phyloP scores from a whole-genome alignment of 2,888 invertebrate species.

The Arge pagana region DNA sequence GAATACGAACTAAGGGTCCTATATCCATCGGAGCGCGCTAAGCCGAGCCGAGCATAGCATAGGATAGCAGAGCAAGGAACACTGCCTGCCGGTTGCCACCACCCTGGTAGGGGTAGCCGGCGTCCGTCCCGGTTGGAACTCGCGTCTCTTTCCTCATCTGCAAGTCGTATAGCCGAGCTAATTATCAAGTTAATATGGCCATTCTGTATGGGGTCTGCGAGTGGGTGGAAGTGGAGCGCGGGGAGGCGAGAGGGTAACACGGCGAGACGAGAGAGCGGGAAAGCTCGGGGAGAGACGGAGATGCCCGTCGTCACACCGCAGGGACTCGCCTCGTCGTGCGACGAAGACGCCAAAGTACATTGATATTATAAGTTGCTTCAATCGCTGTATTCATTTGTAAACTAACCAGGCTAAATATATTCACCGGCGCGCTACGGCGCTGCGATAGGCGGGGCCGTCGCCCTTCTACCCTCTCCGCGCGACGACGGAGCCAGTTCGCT shows the following conservation, averaged over 20 bases:
- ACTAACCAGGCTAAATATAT: constrained; percentile 62
- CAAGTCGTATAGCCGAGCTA: constrained; percentile 89
- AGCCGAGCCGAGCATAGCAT: constrained; percentile 51
- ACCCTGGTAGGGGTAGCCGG: constrained; percentile 58
- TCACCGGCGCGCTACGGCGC: constrained; percentile 57
- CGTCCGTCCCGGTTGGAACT: constrained; percentile 59
- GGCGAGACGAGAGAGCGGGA: constrained; percentile 40
- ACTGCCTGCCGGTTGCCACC: constrained; percentile 43
- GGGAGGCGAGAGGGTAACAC: constrained; percentile 57
- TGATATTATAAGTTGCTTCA: constrained; percentile 75
- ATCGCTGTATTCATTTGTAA: constrained; percentile 75
- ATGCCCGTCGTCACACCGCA: constrained; percentile 35
- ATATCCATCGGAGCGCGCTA: constrained; percentile 52
- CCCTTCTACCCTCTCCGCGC: constrained; percentile 47
- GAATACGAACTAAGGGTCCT: constrained; percentile 56
- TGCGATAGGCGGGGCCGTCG: constrained; percentile 58
- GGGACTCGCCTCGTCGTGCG: constrained; percentile 42
- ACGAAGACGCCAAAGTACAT: constrained; percentile 61
- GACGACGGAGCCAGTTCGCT: constrained; percentile 33
- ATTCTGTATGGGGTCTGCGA: constrained; percentile 68
- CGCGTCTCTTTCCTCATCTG: constrained; percentile 77
- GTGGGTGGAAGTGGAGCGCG: constrained; percentile 59
- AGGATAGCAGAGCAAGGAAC: constrained; percentile 55
- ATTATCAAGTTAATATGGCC: constrained; percentile 90
- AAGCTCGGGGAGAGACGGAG: constrained; percentile 39